Evolutionary conservation across 2,888 invertebrate species (phyloP).

Genomic region (Temnothorax rugatulus): DNA sequence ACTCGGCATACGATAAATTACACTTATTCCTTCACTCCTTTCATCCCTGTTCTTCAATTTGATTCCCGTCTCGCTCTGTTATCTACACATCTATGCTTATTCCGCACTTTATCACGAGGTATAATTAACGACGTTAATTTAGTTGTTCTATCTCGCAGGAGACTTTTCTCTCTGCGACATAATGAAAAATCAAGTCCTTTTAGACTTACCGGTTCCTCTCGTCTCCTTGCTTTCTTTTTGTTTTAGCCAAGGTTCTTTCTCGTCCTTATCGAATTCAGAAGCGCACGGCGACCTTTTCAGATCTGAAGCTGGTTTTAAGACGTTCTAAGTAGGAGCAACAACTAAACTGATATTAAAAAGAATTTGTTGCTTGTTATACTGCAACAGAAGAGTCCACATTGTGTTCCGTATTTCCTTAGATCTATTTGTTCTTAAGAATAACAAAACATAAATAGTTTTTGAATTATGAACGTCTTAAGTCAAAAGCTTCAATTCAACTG

Average conservation of each 20-base stretch:
- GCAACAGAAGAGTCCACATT: neutral
- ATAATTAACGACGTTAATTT: constrained; percentile 52
- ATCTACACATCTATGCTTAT: constrained; percentile 45
- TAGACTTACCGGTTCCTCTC: constrained; percentile 19
- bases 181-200: constrained; percentile 45
- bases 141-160: constrained; percentile 44
- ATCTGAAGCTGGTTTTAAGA: neutral
- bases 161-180: constrained; percentile 29
- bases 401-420: neutral
- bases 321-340: neutral
- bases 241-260: constrained; percentile 16
- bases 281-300: neutral
- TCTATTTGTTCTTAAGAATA: neutral
- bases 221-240: neutral
- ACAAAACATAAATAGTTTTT: neutral
- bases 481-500: neutral
- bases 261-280: constrained; percentile 12
- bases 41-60: constrained; percentile 17
- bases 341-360: neutral
- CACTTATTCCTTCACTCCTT: constrained; percentile 22
- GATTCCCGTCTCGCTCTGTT: constrained; percentile 20
- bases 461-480: neutral
- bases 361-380: neutral
- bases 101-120: constrained; percentile 42
- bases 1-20: constrained; percentile 31